A percentile compares a stretch with the other conserved stretches of the same genome.
Conservation (phyloP, 1,140 invertebrate species). For the Trichogramma pretiosum region DNA sequence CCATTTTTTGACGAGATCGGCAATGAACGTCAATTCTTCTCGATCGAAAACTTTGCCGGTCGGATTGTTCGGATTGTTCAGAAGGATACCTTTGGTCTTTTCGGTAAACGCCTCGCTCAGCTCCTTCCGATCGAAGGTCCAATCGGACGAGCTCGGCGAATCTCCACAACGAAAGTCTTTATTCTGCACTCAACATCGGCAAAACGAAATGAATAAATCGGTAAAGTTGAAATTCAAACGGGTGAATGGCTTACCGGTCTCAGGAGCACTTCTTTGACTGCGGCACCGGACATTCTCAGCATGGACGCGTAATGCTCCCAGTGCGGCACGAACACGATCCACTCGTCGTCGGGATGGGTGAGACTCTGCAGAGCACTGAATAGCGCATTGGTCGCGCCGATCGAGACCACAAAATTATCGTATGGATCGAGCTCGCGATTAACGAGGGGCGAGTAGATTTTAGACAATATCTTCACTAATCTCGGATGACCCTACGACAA, state of each 20-base stretch:
- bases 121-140: conserved; percentile 78
- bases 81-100: conserved; percentile 89
- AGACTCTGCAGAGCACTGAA: conserved; percentile 79
- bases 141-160: conserved; percentile 66
- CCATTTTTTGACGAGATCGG: conserved; percentile 82
- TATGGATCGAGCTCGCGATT: conserved; percentile 2
- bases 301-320: conserved; percentile 97
- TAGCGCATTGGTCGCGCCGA: conserved; percentile 79
- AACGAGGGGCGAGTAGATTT: background rate
- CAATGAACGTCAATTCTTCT: conserved; percentile 69
- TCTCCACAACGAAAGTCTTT: conserved; percentile 18
- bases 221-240: too few relatives aligned
- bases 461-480: background rate
- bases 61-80: conserved; percentile 96
- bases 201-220: too few relatives aligned
- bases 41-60: conserved; percentile 79
- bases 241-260: too few relatives aligned
- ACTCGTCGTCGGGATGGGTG: conserved; percentile 77
- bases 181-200: background rate
- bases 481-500: conserved; percentile 7
- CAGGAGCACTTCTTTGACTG: conserved; percentile 78
- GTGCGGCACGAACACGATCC: conserved; percentile 95
- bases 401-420: background rate
- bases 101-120: conserved; percentile 70
- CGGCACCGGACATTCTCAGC: conserved; percentile 77